Conservation (phyloP, 2,797 vertebrate species). For the Hoplostethus atlanticus region DNA sequence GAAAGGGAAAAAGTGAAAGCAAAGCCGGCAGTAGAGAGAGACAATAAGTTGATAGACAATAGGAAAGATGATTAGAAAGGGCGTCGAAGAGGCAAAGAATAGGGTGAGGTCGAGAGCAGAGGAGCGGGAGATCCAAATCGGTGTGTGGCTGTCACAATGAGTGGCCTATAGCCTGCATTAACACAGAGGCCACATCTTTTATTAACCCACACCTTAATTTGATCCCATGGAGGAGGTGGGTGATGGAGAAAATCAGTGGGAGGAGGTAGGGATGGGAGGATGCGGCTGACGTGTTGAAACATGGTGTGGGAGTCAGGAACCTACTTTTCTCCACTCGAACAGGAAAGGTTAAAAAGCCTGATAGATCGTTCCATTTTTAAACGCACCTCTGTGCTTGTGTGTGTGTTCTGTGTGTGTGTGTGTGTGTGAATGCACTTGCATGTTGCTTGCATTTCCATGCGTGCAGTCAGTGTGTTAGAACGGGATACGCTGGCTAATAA, state of each 20-base stretch:
- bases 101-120: conserved; percentile 24
- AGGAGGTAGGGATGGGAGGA: conserved; percentile 24
- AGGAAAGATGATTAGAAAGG: conserved; percentile 47
- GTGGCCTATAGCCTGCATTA: conserved; percentile 39
- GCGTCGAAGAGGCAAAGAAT: conserved; percentile 23
- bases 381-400: conserved; percentile 52
- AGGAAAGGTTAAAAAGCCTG: conserved; percentile 81
- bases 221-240: conserved; percentile 43
- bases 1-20: conserved; percentile 32
- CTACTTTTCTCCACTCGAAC: conserved; percentile 63
- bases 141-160: conserved; percentile 37
- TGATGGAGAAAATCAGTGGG: conserved; percentile 29
- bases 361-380: conserved; percentile 78
- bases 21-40: conserved; percentile 1
- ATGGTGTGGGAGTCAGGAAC: conserved; percentile 74
- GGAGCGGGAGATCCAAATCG: conserved; percentile 25
- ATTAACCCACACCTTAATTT: conserved; percentile 70
- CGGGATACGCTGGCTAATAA: conserved; percentile 72
- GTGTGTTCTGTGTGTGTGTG: conserved; percentile 20
- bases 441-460: neutral
- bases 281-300: conserved; percentile 53
- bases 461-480: conserved; percentile 39
- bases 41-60: conserved; percentile 21
- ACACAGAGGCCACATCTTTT: conserved; percentile 45
- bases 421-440: conserved; percentile 21